Base-by-base conservation (phyloP, 1,140 invertebrate species). In the Anagrus nilaparvatae region DNA sequence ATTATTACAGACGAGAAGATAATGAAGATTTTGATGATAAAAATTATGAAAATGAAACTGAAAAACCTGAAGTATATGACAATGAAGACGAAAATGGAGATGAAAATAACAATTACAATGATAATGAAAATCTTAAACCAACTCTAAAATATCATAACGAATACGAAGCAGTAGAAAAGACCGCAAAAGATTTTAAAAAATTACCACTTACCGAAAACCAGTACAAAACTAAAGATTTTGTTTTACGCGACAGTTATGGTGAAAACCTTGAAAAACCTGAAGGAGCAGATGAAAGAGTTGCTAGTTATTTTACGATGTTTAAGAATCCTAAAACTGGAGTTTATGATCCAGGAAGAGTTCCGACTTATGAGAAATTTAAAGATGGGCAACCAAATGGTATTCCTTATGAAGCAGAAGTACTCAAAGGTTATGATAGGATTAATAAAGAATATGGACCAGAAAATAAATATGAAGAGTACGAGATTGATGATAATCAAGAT, bases 221-320 rank as follows among this genome's bases (percentile, higher is more conserved):
- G n/a, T n/a, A n/a, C n/a, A n/a, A n/a, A n/a, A n/a, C n/a, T n/a
- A n/a, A n/a, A n/a, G n/a, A n/a, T n/a, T n/a, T n/a, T n/a, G n/a
- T n/a, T n/a, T n/a, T 56, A 0, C 52, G 47, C 17, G 53, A 58
- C 19, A 58, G 56, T 30, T 58, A 58, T 17, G 56, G 56, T 0
- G 36, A 55, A 10, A 55, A 48, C 18, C 33, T 58, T 2, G 52
- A 55, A 16, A 48, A 53, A 17, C 46, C 44, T 1, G n/a, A 30
- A 5, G 33, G 30, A 14, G 34, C 53, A 4, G 60, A 62, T 48
- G 55, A 53, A 1, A 55, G 51, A 12, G 45, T 60, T 6, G 53
- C 55, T 5, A 53, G 54, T 38, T 60, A 60, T 30, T 55, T 55
- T 25, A 44, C 44, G 0, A 55, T 52, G 49, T 61, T 54, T 21